phyloP scores from a whole-genome alignment of 2,888 invertebrate genomes.

The Ferrisia virgata region DNA sequence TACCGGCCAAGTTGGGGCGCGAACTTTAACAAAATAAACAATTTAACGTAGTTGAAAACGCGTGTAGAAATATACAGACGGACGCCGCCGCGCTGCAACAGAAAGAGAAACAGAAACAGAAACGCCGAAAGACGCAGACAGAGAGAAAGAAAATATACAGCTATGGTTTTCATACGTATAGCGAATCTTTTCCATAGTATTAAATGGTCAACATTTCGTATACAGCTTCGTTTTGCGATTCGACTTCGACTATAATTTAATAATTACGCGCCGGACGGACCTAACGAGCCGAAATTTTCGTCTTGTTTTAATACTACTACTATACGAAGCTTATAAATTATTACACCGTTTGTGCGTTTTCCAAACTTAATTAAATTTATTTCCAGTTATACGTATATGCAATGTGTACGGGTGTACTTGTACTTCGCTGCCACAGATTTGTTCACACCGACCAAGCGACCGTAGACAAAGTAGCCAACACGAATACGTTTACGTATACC shows the following conservation, averaged over 20 bases:
- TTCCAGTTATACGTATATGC: not conserved
- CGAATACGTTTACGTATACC: too few species aligned
- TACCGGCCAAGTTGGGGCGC: not conserved
- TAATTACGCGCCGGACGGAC: conserved; percentile 40
- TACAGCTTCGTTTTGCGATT: not conserved
- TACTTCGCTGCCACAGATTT: too few species aligned
- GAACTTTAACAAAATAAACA: conserved; percentile 33
- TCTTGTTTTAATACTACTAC: not conserved
- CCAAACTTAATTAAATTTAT: conserved; percentile 41
- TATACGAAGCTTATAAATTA: conserved; percentile 36
- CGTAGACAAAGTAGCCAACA: too few species aligned
- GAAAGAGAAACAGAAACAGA: too few species aligned
- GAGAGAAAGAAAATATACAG: not conserved
- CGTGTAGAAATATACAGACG: too few species aligned
- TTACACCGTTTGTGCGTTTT: not conserved
- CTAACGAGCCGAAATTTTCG: conserved; percentile 43
- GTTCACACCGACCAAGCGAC: too few species aligned
- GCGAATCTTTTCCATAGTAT: conserved; percentile 41
- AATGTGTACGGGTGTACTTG: not conserved
- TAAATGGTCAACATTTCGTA: conserved; percentile 23
- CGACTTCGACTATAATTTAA: conserved; percentile 39
- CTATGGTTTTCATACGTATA: too few species aligned
- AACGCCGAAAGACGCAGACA: not conserved
- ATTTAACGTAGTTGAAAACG: not conserved
- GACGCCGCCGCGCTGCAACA: too few species aligned